Evolutionary conservation across 2,888 invertebrate species (phyloP).

Genomic region (Entomobrya proxima): DNA sequence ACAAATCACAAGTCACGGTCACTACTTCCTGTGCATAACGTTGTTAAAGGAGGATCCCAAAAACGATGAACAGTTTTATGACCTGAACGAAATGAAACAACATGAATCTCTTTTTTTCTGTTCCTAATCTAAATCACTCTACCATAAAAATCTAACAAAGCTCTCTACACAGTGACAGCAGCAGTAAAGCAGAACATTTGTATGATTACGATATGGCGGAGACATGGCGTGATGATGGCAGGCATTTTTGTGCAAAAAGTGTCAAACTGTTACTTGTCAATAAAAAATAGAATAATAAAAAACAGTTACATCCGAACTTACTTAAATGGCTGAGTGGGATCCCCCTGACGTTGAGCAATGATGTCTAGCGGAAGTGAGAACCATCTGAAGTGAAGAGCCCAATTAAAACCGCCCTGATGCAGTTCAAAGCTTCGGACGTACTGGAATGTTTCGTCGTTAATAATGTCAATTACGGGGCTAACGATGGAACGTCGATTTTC

Average conservation of each 20-base stretch:
- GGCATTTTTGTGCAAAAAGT: background rate
- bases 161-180: background rate
- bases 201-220: too few relatives aligned
- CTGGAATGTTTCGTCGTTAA: slow-evolving; percentile 96
- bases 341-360: slow-evolving; percentile 67
- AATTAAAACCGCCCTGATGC: slow-evolving; percentile 99
- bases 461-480: slow-evolving; percentile 93
- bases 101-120: too few relatives aligned
- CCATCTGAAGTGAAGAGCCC: slow-evolving; percentile 91
- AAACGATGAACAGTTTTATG: background rate
- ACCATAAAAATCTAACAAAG: background rate
- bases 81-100: background rate
- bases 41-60: too few relatives aligned
- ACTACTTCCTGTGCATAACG: background rate
- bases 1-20: slow-evolving; percentile 1
- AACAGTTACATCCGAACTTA: slow-evolving; percentile 75
- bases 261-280: background rate
- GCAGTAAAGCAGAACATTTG: too few relatives aligned
- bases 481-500: slow-evolving; percentile 83
- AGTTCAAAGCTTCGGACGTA: slow-evolving; percentile 96
- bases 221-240: too few relatives aligned
- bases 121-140: background rate
- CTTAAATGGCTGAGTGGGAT: slow-evolving; percentile 79
- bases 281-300: too few relatives aligned
- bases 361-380: slow-evolving; percentile 73